These are phyloP conservation scores for Uloborus plumipes DNA, from an alignment of 2,888 invertebrate species.

Conservation along the genomic window DNA sequence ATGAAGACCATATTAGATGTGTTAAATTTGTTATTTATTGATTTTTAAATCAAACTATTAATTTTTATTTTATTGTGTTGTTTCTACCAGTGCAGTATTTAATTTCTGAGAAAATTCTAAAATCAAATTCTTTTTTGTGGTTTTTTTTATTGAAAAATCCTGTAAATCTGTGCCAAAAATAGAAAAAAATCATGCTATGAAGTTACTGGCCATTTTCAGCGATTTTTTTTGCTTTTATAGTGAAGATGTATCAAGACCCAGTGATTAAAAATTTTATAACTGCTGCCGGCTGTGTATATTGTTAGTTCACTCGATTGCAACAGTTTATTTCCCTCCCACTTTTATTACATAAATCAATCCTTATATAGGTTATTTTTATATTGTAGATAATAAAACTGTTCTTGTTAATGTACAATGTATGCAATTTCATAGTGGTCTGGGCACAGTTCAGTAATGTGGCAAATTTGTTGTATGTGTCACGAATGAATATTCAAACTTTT, in stretches of 20 bases:
- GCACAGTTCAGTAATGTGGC: slow-evolving; percentile 48
- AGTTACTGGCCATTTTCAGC: slow-evolving; percentile 22
- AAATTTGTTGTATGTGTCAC: slow-evolving; percentile 54
- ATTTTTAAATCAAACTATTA: slow-evolving; percentile 47
- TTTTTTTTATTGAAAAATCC: not conserved
- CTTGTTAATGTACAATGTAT: slow-evolving; percentile 36
- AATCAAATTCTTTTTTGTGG: not conserved
- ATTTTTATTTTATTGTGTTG: slow-evolving; percentile 18
- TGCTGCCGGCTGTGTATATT: too few relatives aligned
- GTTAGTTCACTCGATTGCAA: too few relatives aligned
- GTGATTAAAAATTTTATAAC: too few relatives aligned
- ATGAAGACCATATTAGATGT: slow-evolving; percentile 44
- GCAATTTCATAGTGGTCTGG: slow-evolving; percentile 58
- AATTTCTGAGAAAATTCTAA: not conserved
- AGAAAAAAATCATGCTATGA: not conserved
- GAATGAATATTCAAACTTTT: slow-evolving; percentile 46
- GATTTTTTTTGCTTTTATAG: not conserved
- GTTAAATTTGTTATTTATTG: slow-evolving; percentile 47
- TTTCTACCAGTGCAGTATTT: slow-evolving; percentile 42
- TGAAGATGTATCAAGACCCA: not conserved
- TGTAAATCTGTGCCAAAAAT: slow-evolving; percentile 47
- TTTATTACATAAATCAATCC: too few relatives aligned
- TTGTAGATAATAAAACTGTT: not conserved
- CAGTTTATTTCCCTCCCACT: too few relatives aligned
- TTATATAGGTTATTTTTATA: not conserved